Evolutionary conservation across 2,888 invertebrate species (phyloP), one percentile per base, ranked within the genome.

Genomic region (Parnassius smintheus): DNA sequence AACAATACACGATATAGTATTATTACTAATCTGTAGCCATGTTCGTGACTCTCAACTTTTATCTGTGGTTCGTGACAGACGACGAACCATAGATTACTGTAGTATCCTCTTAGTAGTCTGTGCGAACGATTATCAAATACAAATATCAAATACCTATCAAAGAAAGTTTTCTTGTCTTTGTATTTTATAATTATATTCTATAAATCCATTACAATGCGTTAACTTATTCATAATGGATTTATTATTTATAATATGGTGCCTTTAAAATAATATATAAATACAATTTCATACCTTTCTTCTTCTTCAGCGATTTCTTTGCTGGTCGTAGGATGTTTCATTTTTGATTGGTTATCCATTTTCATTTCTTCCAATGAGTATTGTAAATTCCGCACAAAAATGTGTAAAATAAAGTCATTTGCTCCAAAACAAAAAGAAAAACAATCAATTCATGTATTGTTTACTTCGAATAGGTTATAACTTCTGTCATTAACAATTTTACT

Each of bases 221-320:
- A 35, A 35, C 35, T 7, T 35, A 35, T 35, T 35, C 7, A 35
- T 35, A 7, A 35, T 7, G 35, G 7, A 7, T 7, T 35, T 35
- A 35, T 35, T 35, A 35, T 35, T 35, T 7, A 35, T 35, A 35
- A 35, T 7, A 4, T 35, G 1, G 35, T 35, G 35, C 35, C 4
- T 35, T 35, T 35, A 35, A 35, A 25, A 13, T 41, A 13, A 52
- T 13, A 42, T 42, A 25, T 3, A 9, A 13, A 46, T 59, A 25
- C 46, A 68, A 68, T 22, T 13, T 69, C 77, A 61, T 78, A 90
- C 90, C 85, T 81, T 66, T 89, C 90, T 63, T 90, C 90, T 61
- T 89, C 89, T 50, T 87, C 86, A 41, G 74, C 72, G 4, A 70
- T 68, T 66, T 86, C 84, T 72, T 79, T 80, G 73, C 88, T 90